Evolutionary conservation across 2,797 vertebrate genomes (phyloP).

Genomic region (Molossus alvarezi): DNA sequence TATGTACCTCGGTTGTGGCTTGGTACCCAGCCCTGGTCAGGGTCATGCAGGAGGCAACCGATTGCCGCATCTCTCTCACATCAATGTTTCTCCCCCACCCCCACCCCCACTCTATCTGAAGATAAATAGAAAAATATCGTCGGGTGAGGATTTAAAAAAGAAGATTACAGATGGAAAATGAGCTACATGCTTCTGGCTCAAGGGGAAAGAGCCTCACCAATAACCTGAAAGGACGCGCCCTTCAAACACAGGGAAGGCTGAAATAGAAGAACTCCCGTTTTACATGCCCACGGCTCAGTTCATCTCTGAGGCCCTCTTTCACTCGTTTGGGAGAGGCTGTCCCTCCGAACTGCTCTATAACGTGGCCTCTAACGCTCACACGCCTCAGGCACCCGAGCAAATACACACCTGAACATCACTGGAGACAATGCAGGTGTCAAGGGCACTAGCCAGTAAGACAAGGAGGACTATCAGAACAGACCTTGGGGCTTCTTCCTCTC

Average conservation of each 20-base stretch:
- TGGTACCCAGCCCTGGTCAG: no score
- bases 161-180: not conserved
- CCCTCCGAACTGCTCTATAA: not conserved
- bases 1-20: no score
- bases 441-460: not conserved
- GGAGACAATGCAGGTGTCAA: constrained; percentile 9
- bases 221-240: constrained; percentile 24
- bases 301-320: not conserved
- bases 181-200: constrained; percentile 33
- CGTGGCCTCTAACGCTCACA: constrained; percentile 20
- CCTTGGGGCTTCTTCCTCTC: not conserved
- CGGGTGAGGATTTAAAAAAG: no score
- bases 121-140: no score
- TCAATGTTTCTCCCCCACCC: no score
- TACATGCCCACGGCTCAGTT: not conserved
- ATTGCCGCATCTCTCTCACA: no score
- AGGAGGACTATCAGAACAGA: not conserved
- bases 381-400: not conserved
- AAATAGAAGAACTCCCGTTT: constrained; percentile 33
- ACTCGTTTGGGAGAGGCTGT: not conserved
- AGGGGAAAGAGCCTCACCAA: constrained; percentile 47
- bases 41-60: no score
- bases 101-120: no score
- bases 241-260: not conserved
- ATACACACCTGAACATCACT: constrained; percentile 20